Base-by-base conservation (phyloP, 1,140 invertebrate genomes). In the Bombus difficillimus region DNA sequence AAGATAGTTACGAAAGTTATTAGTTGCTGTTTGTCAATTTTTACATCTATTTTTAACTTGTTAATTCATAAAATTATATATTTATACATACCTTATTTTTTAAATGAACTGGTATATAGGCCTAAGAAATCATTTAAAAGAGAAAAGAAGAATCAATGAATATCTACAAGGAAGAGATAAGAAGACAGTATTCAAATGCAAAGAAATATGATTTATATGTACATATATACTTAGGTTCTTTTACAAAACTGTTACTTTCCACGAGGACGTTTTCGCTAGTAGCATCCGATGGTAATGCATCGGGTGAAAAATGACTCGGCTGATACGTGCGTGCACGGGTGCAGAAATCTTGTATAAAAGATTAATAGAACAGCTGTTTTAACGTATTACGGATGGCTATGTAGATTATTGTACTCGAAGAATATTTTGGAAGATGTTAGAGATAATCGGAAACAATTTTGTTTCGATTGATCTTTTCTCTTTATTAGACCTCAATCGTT, bases 231-330 rank as follows among this genome's bases (percentile, higher is more conserved):
- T 68, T 69, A 69, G 1, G 15, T 32, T 41, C 43, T 13, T 34
- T 32, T n/a, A 4, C 12, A 34, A 37, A 18, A 9, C 57, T 37
- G 47, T 18, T 22, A 28, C 47, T 80, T 69, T 69, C 4, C 25
- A 37, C 9, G 34, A n/a, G 28, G 18, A 68, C 37, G 6, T 68
- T 53, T 62, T 39, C 64, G 13, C 25, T 68, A 34, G 43, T 28
- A 69, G 22, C 78, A 69, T 53, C 41, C 78, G 78, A 80, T 66
- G 34, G 64, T 80, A 80, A 80, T 69, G 66, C 43, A 80, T 25
- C 43, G 32, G 43, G 13, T 80, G 78, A 80, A 80, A 69, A 80
- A 80, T 53, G 66, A 39, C 64, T 80, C 43, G 18, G 47, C 18
- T 53, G 47, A 53, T 37, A 39, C 66, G 34, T 69, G 43, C 13